These are phyloP conservation scores for Candidula unifasciata DNA, from an alignment of 2,888 invertebrate species.

Conservation along the genomic window DNA sequence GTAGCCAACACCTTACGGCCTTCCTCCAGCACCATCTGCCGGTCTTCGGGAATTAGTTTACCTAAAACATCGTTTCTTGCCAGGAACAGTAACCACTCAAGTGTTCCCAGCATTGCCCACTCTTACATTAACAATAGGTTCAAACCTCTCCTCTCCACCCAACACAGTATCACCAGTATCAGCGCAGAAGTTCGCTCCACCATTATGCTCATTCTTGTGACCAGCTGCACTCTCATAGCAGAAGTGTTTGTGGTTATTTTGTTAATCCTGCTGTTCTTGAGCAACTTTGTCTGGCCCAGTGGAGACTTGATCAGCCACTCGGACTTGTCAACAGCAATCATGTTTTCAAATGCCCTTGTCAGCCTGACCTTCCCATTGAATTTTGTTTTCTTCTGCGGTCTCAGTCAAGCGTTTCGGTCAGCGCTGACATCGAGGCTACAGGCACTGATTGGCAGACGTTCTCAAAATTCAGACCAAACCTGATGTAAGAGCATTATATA, in stretches of 20 bases:
- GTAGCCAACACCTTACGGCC: not conserved
- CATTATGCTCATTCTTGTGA: constrained; percentile 39
- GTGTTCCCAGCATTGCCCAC: not conserved
- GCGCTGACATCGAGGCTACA: not conserved
- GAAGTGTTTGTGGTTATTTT: constrained; percentile 39
- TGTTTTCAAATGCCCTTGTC: constrained; percentile 29
- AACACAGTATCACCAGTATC: not conserved
- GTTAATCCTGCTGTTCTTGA: constrained; percentile 10
- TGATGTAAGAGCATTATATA: not conserved
- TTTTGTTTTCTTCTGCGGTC: constrained; percentile 42
- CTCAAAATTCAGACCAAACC: not conserved
- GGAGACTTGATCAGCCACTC: not conserved
- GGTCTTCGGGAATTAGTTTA: no score
- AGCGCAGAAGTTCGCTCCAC: constrained; percentile 31
- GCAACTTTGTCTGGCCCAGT: not conserved
- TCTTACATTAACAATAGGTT: no score
- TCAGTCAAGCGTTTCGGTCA: constrained; percentile 32
- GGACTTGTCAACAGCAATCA: not conserved
- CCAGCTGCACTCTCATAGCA: constrained; percentile 39
- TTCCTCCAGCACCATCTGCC: not conserved
- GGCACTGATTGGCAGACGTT: not conserved
- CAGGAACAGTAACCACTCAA: not conserved
- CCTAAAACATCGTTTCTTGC: no score
- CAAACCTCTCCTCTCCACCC: not conserved
- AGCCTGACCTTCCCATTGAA: constrained; percentile 33